A percentile compares a stretch with the other conserved stretches of the same genome.
phyloP scores from a whole-genome alignment of 2,888 invertebrate genomes.

The Cryptops parisi region DNA sequence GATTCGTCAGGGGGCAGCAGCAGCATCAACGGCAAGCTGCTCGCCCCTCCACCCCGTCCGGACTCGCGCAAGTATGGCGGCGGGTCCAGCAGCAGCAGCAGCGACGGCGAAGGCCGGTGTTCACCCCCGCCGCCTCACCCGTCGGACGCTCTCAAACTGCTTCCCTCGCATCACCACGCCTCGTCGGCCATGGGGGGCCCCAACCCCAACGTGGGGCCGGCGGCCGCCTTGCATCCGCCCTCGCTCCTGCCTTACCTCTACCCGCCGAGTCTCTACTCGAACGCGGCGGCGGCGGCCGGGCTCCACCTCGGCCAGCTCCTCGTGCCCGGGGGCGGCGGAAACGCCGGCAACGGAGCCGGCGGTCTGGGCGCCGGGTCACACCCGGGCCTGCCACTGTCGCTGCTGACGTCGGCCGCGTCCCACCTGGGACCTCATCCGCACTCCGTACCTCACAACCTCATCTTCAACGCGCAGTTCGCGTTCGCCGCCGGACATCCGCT shows the following conservation, averaged over 20 bases:
- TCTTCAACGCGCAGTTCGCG: conserved; percentile 78
- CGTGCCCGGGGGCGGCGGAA: conserved; percentile 18
- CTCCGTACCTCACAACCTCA: conserved; percentile 54
- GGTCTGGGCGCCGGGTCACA: conserved; percentile 22
- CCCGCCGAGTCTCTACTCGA: conserved; percentile 71
- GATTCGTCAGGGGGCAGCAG: conserved; percentile 21
- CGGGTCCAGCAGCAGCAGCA: conserved; percentile 19
- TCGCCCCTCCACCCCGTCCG: conserved; percentile 11
- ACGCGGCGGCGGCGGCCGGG: conserved; percentile 28
- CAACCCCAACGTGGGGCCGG: conserved; percentile 81
- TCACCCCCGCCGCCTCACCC: conserved; percentile 17
- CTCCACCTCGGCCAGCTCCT: conserved; percentile 15
- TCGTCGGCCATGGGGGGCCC: conserved; percentile 44
- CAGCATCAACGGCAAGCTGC: no score
- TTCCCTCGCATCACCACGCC: conserved; percentile 18
- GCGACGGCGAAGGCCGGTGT: conserved; percentile 23
- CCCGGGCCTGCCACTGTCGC: conserved; percentile 26
- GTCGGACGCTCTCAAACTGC: conserved; percentile 16
- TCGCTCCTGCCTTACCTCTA: conserved; percentile 74
- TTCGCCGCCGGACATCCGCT: conserved; percentile 74
- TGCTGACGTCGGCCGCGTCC: conserved; percentile 26
- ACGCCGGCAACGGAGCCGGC: conserved; percentile 17
- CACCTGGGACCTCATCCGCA: conserved; percentile 41
- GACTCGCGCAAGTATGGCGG: conserved; percentile 14
- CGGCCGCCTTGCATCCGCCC: conserved; percentile 58